Evolutionary conservation across 2,113 vertebrate species (phyloP).

Genomic region (Pristiophorus japonicus): DNA sequence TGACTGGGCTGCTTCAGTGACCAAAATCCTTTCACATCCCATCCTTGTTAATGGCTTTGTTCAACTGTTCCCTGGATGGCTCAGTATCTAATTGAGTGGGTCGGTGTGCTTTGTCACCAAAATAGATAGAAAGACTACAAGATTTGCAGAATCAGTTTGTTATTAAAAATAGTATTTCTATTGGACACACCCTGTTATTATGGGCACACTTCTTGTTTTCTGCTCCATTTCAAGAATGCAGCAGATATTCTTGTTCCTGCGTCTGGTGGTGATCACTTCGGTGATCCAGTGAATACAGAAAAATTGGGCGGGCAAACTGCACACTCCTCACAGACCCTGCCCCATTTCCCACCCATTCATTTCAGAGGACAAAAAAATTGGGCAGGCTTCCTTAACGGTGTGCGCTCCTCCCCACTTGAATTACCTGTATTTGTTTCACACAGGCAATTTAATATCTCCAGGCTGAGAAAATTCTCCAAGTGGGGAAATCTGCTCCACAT

Average conservation of each 20-base stretch:
- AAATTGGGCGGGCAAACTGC: background rate
- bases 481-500: too few relatives aligned
- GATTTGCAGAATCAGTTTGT: background rate
- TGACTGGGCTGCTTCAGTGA: background rate
- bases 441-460: too few relatives aligned
- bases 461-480: too few relatives aligned
- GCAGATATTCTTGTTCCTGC: background rate
- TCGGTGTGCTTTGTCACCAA: background rate
- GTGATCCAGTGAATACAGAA: background rate
- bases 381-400: background rate
- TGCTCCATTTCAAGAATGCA: background rate
- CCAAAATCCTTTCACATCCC: background rate
- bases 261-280: background rate
- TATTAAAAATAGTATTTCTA: background rate
- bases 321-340: background rate
- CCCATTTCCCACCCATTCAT: background rate
- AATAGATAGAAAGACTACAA: background rate
- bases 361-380: background rate
- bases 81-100: background rate
- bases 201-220: background rate
- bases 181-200: background rate
- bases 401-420: too few relatives aligned
- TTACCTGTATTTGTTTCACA: too few relatives aligned
- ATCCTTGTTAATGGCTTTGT: background rate
- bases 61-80: background rate